These are phyloP conservation scores for Pristionchus pacificus DNA, from an alignment of 1,140 invertebrate genomes.

Conservation along the genomic window DNA sequence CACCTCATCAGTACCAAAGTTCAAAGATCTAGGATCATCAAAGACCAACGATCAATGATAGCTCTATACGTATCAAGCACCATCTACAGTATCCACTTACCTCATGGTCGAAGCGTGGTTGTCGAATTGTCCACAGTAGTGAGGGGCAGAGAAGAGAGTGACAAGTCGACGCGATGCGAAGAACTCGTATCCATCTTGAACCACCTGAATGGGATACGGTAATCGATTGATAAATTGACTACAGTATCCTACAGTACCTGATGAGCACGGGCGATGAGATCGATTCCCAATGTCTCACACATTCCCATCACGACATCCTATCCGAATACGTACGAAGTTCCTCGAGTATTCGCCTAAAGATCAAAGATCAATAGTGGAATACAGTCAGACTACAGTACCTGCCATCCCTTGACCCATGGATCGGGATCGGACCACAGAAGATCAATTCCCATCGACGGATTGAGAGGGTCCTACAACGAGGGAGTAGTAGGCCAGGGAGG, in stretches of 20 bases:
- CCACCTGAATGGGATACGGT: slow-evolving; percentile 65
- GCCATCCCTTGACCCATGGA: slow-evolving; percentile 40
- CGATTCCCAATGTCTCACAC: slow-evolving; percentile 16
- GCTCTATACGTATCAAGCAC: not conserved
- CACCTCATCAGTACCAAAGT: no score
- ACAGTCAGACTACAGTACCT: not conserved
- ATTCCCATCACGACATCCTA: slow-evolving; percentile 19
- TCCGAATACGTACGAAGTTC: slow-evolving; percentile 55
- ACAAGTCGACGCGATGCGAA: slow-evolving; percentile 1
- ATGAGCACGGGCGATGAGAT: slow-evolving; percentile 27
- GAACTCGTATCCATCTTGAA: slow-evolving; percentile 90
- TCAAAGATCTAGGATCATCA: no score
- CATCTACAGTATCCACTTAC: slow-evolving; percentile 2
- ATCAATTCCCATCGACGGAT: slow-evolving; percentile 64
- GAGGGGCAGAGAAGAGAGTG: slow-evolving; percentile 72
- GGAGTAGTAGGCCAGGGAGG: no score
- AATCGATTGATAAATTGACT: no score
- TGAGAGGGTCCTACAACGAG: slow-evolving; percentile 13
- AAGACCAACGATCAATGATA: no score
- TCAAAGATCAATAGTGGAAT: slow-evolving; percentile 24
- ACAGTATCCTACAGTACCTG: no score
- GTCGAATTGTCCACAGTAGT: slow-evolving; percentile 70
- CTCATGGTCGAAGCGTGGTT: slow-evolving; percentile 30
- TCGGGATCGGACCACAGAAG: slow-evolving; percentile 92
- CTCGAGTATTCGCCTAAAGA: slow-evolving; percentile 63